These are phyloP conservation scores for Chrysomallon squamiferum DNA, from an alignment of 1,140 invertebrate species.

Conservation along the genomic window DNA sequence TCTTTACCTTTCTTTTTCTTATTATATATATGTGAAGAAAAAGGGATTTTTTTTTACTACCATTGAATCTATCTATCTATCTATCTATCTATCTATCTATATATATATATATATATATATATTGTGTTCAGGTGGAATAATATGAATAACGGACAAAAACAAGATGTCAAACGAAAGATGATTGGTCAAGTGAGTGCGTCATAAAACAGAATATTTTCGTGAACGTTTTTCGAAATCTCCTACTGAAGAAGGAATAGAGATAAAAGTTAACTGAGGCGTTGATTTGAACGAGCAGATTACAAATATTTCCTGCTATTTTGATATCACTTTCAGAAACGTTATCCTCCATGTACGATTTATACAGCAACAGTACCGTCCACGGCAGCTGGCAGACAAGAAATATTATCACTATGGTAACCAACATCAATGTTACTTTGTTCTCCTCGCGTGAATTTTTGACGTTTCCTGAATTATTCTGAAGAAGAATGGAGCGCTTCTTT, in stretches of 20 bases:
- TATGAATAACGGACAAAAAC: no score
- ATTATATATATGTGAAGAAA: no score
- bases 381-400: constrained; percentile 78
- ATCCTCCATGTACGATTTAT: constrained; percentile 18
- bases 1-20: no score
- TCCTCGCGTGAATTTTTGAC: constrained; percentile 27
- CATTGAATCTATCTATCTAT: no score
- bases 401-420: constrained; percentile 76
- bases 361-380: constrained; percentile 63
- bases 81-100: no score
- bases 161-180: no score
- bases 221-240: constrained; percentile 78
- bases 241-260: constrained; percentile 78
- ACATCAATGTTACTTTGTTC: constrained; percentile 72
- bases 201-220: constrained; percentile 2
- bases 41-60: no score
- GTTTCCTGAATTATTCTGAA: constrained; percentile 39
- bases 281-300: constrained; percentile 75
- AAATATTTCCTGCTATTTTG: constrained; percentile 73
- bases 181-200: no score
- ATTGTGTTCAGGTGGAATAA: no score
- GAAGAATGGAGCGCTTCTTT: constrained; percentile 67
- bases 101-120: no score
- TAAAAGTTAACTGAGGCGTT: constrained; percentile 80
- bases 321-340: constrained; percentile 45